Conservation (phyloP, 2,797 vertebrate species). For the Siniperca scherzeri region DNA sequence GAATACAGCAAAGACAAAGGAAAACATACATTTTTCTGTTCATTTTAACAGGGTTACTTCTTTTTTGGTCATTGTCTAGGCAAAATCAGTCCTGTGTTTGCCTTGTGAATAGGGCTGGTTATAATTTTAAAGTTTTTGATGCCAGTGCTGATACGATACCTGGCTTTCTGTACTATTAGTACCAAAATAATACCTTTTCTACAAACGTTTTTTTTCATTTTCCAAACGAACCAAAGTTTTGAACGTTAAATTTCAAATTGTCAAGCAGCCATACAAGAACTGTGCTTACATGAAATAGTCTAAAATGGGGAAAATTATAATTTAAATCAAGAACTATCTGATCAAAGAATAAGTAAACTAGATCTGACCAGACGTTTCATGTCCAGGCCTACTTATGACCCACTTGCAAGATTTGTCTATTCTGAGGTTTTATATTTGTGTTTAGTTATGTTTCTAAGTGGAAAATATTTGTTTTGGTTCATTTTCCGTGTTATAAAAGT, state of each 20-base stretch:
- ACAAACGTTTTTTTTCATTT: background rate
- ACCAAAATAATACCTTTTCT: background rate
- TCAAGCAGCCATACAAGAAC: background rate
- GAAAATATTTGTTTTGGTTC: background rate
- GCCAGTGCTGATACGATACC: too few relatives aligned
- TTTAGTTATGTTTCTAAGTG: background rate
- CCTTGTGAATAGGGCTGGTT: background rate
- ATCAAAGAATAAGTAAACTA: conserved; percentile 28
- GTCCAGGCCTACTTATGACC: background rate
- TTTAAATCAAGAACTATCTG: conserved; percentile 8
- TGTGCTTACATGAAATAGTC: background rate
- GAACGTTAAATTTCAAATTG: background rate
- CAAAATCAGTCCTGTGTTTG: background rate
- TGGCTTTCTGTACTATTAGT: background rate
- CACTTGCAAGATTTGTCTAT: background rate
- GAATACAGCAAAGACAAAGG: background rate
- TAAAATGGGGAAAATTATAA: background rate
- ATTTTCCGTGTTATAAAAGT: conserved; percentile 12
- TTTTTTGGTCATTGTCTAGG: too few relatives aligned
- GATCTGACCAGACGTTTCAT: conserved; percentile 14
- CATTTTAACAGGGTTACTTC: background rate
- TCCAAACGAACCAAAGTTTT: background rate
- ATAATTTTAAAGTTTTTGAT: background rate
- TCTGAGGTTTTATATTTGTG: conserved; percentile 1
- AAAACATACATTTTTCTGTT: background rate